phyloP scores from a whole-genome alignment of 2,888 invertebrate species.

The Thelaira solivaga region DNA sequence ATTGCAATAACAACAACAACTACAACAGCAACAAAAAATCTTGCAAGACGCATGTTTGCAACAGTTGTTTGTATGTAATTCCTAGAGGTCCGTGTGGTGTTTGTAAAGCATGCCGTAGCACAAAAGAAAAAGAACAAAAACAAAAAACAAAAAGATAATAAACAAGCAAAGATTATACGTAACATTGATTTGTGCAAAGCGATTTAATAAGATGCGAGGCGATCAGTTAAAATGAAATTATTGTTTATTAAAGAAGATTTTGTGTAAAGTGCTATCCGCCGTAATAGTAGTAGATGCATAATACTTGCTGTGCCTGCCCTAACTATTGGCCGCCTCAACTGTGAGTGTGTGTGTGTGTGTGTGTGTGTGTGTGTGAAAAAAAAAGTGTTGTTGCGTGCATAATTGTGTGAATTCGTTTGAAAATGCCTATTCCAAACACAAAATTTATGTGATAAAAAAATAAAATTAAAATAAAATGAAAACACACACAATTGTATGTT shows the following conservation, averaged over 20 bases:
- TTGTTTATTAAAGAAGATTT: conserved; percentile 26
- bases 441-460: neutral
- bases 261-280: conserved; percentile 45
- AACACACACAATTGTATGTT: conserved; percentile 11
- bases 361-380: conserved; percentile 3
- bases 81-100: conserved; percentile 21
- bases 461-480: neutral
- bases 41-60: conserved; percentile 44
- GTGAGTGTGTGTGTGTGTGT: neutral
- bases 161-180: conserved; percentile 45
- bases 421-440: conserved; percentile 32
- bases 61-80: conserved; percentile 16
- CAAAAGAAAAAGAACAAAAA: no score
- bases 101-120: neutral
- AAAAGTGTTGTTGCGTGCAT: conserved; percentile 57
- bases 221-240: conserved; percentile 33
- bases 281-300: neutral
- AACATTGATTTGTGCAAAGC: conserved; percentile 52
- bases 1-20: conserved; percentile 15
- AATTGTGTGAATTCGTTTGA: conserved; percentile 54
- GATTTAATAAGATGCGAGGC: no score
- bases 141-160: conserved; percentile 28
- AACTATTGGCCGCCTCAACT: neutral
- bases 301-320: neutral
- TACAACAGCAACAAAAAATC: conserved; percentile 14